phyloP scores from a whole-genome alignment of 1,140 invertebrate species.

The Formica selysi region DNA sequence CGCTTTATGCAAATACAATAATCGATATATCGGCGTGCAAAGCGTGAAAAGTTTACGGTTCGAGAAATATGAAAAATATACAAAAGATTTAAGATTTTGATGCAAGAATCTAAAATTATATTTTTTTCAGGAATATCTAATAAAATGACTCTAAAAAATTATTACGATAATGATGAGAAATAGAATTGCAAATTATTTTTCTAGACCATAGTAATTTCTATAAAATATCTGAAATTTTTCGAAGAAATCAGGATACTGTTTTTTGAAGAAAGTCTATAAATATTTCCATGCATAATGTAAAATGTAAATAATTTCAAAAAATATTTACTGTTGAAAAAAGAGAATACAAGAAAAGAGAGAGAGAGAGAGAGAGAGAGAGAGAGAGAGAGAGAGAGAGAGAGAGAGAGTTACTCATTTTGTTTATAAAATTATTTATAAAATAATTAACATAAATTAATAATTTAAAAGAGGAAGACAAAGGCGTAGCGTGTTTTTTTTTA shows the following conservation, averaged over 20 bases:
- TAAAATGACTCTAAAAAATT: background rate
- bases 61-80: background rate
- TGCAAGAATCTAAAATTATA: slow-evolving; percentile 9
- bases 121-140: background rate
- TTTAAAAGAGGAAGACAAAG: background rate
- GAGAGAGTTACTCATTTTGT: too few relatives aligned
- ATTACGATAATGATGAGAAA: background rate
- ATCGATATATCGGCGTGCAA: slow-evolving; percentile 37
- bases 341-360: background rate
- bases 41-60: slow-evolving; percentile 26
- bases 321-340: background rate
- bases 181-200: slow-evolving; percentile 24
- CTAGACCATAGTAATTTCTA: too few relatives aligned
- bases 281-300: background rate
- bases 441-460: background rate
- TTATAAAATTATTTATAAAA: too few relatives aligned
- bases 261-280: background rate
- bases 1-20: slow-evolving; percentile 32
- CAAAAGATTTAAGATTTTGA: slow-evolving; percentile 15
- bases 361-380: too few relatives aligned
- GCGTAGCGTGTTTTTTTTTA: background rate
- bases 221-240: background rate
- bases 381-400: background rate
- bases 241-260: background rate
- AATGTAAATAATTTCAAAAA: background rate